Evolutionary conservation across 2,888 invertebrate species (phyloP), one percentile per base, ranked within the genome.

Genomic region (Cotesia congregata): DNA sequence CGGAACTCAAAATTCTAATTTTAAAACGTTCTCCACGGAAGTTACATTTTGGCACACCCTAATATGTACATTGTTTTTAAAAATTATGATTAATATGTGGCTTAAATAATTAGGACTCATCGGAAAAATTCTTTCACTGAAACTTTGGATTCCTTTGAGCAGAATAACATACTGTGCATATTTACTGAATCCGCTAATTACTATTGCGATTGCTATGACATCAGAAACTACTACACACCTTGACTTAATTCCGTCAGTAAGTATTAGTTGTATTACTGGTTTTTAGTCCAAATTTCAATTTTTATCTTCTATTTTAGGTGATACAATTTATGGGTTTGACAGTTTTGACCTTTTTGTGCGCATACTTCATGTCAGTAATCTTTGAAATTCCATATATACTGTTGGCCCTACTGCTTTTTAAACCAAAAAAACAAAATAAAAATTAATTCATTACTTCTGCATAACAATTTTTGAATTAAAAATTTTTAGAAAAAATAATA

Each of bases 151-250:
- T 38, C 90, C 90, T n/a, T 73, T 93, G 3, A 92, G 92, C 83
- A 90, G 91, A 78, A 83, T 93, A 50, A 92, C 93, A 0, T 93
- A 92, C 83, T 91, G 91, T 67, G 91, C 92, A 50, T 93, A 93
- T 83, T 87, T 93, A 41, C 80, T 93, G 38, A 92, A 93, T 88
- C 93, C 93, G 0, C 84, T 92, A 60, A 82, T 93, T 9, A 91
- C 92, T 77, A 89, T 88, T 72, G 87, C 91, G 64, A 84, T 92
- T 38, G 91, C 85, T 74, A 82, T 90, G 62, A 83, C 86, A 60
- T 83, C 86, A 60, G 89, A 89, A 77, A 79, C 83, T 2, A 72
- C 86, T 0, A 64, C 84, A 6, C 88, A 86, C 78, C 74, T 88
- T 1, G 90, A 90, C 7, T 76, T 87, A 17, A 76, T 89, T 65